phyloP scores from a whole-genome alignment of 2,888 invertebrate species.

The Meteorus cinctellus region DNA sequence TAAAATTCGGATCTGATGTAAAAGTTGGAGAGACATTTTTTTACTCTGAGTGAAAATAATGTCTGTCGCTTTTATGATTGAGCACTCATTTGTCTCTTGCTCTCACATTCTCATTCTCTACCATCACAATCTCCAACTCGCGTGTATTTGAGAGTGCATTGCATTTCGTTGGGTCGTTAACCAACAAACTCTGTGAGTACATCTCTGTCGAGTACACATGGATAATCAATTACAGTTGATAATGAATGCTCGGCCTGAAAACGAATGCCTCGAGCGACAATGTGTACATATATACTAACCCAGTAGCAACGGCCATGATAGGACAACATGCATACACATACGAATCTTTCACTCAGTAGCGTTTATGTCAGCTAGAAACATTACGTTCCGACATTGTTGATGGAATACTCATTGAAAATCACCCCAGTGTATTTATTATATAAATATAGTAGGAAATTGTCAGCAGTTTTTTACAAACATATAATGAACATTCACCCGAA shows the following conservation, averaged over 20 bases:
- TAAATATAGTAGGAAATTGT: not conserved
- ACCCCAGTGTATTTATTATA: not conserved
- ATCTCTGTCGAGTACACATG: constrained; percentile 17
- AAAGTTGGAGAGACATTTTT: too few species aligned
- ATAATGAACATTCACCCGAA: too few species aligned
- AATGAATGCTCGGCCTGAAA: constrained; percentile 27
- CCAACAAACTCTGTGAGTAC: constrained; percentile 24
- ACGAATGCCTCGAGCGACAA: constrained; percentile 23
- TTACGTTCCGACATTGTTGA: constrained; percentile 31
- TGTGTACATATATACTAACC: constrained; percentile 8
- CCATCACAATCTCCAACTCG: not conserved
- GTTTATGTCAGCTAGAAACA: not conserved
- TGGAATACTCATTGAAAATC: not conserved
- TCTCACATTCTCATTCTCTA: not conserved
- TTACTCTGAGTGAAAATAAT: constrained; percentile 5
- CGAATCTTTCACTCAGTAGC: constrained; percentile 23
- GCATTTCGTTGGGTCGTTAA: constrained; percentile 29
- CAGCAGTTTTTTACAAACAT: too few species aligned
- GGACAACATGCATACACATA: not conserved
- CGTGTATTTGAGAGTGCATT: constrained; percentile 21
- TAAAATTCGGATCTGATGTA: too few species aligned
- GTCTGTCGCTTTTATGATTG: constrained; percentile 27
- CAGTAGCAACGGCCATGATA: not conserved
- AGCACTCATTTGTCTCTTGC: not conserved
- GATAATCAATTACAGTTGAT: constrained; percentile 39